A percentile compares a stretch with the other conserved stretches of the same genome.
These are phyloP conservation scores for Panurus biarmicus DNA, from an alignment of 2,113 vertebrate species.

Conservation along the genomic window DNA sequence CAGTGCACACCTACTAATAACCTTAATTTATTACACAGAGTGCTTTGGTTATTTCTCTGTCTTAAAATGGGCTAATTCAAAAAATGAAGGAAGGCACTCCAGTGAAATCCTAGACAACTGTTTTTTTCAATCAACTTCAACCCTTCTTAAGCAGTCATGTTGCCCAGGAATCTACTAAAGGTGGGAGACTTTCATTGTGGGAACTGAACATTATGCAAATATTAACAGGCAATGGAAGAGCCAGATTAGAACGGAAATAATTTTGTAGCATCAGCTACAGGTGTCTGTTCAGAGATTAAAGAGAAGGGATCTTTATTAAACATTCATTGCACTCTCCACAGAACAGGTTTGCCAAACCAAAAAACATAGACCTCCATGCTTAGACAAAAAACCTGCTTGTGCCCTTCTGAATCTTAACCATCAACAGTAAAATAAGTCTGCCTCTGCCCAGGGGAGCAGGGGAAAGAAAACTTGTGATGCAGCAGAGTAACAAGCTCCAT, in stretches of 20 bases:
- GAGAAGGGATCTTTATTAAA: not conserved
- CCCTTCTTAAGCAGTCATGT: not conserved
- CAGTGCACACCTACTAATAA: not conserved
- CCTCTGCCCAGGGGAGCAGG: not conserved
- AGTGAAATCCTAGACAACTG: not conserved
- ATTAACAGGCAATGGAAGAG: not conserved
- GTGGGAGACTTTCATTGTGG: not conserved
- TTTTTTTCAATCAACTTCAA: not conserved
- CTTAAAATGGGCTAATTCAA: not conserved
- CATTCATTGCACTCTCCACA: not conserved
- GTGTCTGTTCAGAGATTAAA: not conserved
- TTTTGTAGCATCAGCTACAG: not conserved
- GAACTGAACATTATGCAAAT: not conserved
- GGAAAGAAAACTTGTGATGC: not conserved
- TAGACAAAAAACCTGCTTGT: not conserved
- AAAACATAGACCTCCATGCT: not conserved
- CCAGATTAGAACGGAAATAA: not conserved
- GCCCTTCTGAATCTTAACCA: not conserved
- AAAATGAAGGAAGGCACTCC: not conserved
- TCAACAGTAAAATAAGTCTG: not conserved
- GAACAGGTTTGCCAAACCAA: not conserved
- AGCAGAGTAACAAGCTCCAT: slow-evolving; percentile 18
- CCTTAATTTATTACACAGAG: not conserved
- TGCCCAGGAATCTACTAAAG: not conserved
- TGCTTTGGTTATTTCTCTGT: not conserved